These are phyloP conservation scores for Glareola pratincola DNA, from an alignment of 2,113 vertebrate species.

Conservation along the genomic window DNA sequence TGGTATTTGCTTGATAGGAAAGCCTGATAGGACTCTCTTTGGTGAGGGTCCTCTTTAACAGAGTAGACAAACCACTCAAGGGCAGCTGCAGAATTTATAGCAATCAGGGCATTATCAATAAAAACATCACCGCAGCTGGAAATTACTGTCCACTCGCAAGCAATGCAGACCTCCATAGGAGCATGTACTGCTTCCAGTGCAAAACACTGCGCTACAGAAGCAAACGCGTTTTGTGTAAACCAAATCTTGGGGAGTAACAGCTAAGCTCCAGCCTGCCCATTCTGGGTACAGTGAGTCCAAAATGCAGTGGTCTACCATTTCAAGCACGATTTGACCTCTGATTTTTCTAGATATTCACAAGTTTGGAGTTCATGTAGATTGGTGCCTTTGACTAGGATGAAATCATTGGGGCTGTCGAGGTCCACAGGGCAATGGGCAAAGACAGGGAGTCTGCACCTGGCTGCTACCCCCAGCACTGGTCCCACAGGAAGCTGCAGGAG, in stretches of 20 bases:
- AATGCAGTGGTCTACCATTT: neutral
- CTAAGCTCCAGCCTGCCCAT: neutral
- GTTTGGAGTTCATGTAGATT: neutral
- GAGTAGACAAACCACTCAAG: neutral
- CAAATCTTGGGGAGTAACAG: neutral
- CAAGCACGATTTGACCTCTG: neutral
- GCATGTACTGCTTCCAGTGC: accelerated
- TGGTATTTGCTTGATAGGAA: neutral
- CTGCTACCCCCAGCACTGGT: neutral
- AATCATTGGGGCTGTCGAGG: neutral
- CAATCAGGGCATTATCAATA: neutral
- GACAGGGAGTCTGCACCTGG: neutral
- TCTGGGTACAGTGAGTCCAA: neutral
- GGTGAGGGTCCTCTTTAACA: neutral
- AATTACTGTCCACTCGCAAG: neutral
- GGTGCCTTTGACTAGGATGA: neutral
- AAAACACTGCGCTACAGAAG: neutral
- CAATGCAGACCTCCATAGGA: neutral
- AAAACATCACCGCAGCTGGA: neutral
- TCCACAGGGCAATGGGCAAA: neutral
- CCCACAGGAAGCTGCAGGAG: accelerated
- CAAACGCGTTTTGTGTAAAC: neutral
- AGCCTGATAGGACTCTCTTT: neutral
- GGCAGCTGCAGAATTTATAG: neutral
- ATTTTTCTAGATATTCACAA: neutral